Base-by-base conservation (phyloP, 2,113 vertebrate genomes). In the Saguinus midas region DNA sequence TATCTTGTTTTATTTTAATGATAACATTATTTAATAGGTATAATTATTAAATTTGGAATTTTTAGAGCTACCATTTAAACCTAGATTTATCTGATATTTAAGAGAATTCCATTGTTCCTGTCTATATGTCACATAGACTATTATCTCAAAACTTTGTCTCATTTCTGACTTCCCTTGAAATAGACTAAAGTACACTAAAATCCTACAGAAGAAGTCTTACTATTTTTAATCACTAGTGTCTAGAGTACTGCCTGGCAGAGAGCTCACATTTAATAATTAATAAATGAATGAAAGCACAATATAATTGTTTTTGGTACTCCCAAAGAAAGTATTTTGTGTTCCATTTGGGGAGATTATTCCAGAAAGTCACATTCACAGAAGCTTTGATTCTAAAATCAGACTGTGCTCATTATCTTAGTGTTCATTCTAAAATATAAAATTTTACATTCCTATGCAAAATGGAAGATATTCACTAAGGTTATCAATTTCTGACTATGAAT, bases 181-280 rank as follows among this genome's bases (percentile, higher is more conserved):
- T 29, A 84, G 18, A 81, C 2, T 80, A 52, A 96, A 90, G 29
- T 73, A 66, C 90, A 84, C 18, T 23, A 73, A 75, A 95, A 25
- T 58, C 25, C n/a, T 85, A 66, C 6, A 72, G 10, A 7, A 58
- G 9, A 61, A 32, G 0, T 13, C 61, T 32, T 64, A 14, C n/a
- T 37, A 45, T n/a, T 8, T 32, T 70, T 93, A 27, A 79, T 8
- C 25, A 17, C 4, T n/a, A 57, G 1, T 57, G 32, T 40, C 21
- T 84, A 81, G 10, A 76, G 1, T 82, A 52, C 13, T 61, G 10
- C 4, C 3, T 83, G 21, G 16, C 1, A 85, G 11, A 58, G n/a
- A 64, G 6, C 20, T 88, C 82, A n/a, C 0, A 45, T 1, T 86
- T 66, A 89, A 79, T 35, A 86, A 73, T 80, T 70, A 72, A 90